Evolutionary conservation across 2,888 invertebrate species (phyloP).

Genomic region (Blomia tropicalis): DNA sequence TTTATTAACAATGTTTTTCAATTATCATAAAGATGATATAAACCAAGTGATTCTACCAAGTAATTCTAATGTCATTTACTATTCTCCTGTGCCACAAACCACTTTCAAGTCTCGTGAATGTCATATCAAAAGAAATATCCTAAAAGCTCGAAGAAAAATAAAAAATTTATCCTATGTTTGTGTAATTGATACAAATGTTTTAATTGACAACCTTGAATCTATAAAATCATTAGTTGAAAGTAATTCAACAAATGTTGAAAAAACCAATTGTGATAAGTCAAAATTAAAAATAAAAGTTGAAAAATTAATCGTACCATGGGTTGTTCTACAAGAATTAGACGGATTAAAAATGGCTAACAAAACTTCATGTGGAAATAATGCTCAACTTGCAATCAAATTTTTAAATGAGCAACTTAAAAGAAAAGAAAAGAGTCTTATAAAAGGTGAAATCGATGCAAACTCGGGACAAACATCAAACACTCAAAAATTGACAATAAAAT

Average conservation of each 20-base stretch:
- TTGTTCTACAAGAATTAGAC: slow-evolving; percentile 26
- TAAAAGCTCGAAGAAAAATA: neutral
- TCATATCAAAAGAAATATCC: neutral
- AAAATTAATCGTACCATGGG: slow-evolving; percentile 20
- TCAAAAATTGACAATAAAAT: slow-evolving; percentile 27
- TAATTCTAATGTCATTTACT: too few species aligned
- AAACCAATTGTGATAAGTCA: neutral
- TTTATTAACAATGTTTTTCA: too few species aligned
- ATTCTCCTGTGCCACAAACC: too few species aligned
- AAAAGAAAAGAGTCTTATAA: neutral
- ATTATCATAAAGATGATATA: too few species aligned
- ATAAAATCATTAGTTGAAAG: slow-evolving; percentile 11
- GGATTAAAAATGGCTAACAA: slow-evolving; percentile 10
- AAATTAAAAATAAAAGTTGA: neutral
- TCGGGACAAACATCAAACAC: slow-evolving; percentile 24
- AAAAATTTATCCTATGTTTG: neutral
- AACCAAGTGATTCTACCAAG: too few species aligned
- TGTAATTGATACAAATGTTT: slow-evolving; percentile 21
- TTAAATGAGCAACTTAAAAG: slow-evolving; percentile 24
- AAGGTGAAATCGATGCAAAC: slow-evolving; percentile 7
- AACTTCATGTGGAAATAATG: neutral
- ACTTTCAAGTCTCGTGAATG: too few species aligned
- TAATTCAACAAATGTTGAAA: neutral
- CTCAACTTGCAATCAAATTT: slow-evolving; percentile 18
- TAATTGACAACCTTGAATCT: slow-evolving; percentile 4